These are phyloP conservation scores for Cyanoderma ruficeps DNA, from an alignment of 2,113 vertebrate genomes.

Conservation along the genomic window DNA sequence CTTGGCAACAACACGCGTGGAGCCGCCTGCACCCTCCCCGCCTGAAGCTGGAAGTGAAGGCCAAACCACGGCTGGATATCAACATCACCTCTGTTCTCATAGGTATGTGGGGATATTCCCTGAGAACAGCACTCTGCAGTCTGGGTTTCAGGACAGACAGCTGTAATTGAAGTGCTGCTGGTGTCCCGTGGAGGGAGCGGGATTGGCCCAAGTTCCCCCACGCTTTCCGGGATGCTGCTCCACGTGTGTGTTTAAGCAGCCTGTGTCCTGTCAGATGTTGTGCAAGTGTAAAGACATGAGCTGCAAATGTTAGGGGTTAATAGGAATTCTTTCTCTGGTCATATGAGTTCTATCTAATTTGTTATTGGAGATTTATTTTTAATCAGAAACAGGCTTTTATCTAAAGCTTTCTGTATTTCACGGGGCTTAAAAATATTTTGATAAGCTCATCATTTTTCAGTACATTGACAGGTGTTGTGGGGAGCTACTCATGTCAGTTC, in stretches of 20 bases:
- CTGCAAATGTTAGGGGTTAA: background rate
- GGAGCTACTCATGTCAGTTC: background rate
- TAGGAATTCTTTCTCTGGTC: background rate
- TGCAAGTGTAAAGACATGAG: background rate
- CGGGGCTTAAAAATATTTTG: background rate
- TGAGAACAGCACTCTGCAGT: background rate
- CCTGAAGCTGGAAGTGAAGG: slow-evolving; percentile 85
- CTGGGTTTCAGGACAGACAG: background rate
- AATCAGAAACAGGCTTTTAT: slow-evolving; percentile 1
- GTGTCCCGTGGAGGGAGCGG: background rate
- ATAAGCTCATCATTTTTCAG: background rate
- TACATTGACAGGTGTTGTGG: background rate
- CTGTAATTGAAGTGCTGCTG: background rate
- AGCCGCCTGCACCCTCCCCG: slow-evolving; percentile 93
- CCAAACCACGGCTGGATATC: slow-evolving; percentile 88
- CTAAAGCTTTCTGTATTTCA: background rate
- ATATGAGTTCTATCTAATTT: background rate
- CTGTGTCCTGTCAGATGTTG: background rate
- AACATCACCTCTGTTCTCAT: slow-evolving; percentile 93
- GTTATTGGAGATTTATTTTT: background rate
- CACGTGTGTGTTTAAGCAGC: background rate
- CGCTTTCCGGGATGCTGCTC: background rate
- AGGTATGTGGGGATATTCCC: slow-evolving; percentile 70
- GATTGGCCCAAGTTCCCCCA: background rate
- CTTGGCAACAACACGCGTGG: slow-evolving; percentile 89